phyloP scores from a whole-genome alignment of 2,888 invertebrate genomes.

The Drosophila rellima region DNA sequence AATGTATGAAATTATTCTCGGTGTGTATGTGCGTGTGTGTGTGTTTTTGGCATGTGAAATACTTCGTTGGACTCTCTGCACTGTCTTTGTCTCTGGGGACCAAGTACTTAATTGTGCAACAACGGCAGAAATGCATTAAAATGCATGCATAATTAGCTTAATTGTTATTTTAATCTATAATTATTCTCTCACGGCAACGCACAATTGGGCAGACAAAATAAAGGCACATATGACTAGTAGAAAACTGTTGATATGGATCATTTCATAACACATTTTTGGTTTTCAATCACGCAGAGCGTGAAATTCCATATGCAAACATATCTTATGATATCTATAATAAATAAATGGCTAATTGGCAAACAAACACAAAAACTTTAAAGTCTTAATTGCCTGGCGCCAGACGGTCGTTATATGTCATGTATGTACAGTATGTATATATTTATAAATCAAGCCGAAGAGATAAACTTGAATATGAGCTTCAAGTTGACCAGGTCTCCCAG shows the following conservation, averaged over 20 bases:
- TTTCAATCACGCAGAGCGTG: constrained; percentile 26
- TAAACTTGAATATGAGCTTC: constrained; percentile 33
- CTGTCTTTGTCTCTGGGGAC: constrained; percentile 12
- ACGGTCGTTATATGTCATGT: constrained; percentile 48
- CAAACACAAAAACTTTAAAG: constrained; percentile 53
- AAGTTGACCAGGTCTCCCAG: constrained; percentile 31
- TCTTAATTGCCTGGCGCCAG: constrained; percentile 73
- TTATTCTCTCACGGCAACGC: constrained; percentile 55
- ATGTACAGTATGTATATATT: constrained; percentile 14
- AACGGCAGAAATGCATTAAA: constrained; percentile 56
- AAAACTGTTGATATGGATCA: constrained; percentile 18
- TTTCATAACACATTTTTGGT: constrained; percentile 14
- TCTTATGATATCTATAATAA: constrained; percentile 46
- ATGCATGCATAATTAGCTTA: constrained; percentile 72
- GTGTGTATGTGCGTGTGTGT: constrained; percentile 8
- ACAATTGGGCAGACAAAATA: constrained; percentile 35
- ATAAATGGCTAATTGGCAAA: constrained; percentile 64
- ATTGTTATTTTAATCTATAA: constrained; percentile 64
- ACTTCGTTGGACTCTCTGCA: constrained; percentile 17
- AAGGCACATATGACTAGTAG: constrained; percentile 17
- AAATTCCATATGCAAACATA: constrained; percentile 34
- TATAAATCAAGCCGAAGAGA: constrained; percentile 24
- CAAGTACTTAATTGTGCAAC: constrained; percentile 60
- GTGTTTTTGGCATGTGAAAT: constrained; percentile 34
- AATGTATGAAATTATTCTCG: constrained; percentile 9